Percentiles rank a stretch among this genome's conserved stretches.
Evolutionary conservation across 2,797 vertebrate genomes (phyloP).

Genomic region (Enteromius viviparus): DNA sequence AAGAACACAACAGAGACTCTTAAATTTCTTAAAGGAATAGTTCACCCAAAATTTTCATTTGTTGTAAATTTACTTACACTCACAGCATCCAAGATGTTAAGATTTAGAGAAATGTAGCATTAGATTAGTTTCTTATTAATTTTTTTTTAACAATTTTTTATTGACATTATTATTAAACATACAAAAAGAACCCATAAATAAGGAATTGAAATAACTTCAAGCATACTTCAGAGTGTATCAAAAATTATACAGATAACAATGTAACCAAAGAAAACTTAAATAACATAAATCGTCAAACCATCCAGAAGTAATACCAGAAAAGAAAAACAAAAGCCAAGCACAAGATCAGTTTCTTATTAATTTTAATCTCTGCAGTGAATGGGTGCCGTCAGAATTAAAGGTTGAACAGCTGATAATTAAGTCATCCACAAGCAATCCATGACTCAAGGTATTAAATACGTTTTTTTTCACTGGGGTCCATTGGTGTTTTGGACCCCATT

Average conservation of each 20-base stretch:
- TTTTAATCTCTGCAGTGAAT: background rate
- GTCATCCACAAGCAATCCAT: background rate
- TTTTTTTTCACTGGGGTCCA: too few relatives aligned
- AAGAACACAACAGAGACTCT: slow-evolving; percentile 14
- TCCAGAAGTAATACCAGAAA: too few relatives aligned
- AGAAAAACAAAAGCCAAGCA: too few relatives aligned
- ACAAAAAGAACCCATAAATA: too few relatives aligned
- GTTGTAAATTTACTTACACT: background rate
- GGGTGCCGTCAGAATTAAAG: background rate
- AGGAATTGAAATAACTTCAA: too few relatives aligned
- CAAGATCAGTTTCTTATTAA: too few relatives aligned
- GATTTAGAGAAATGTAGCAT: background rate
- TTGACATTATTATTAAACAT: too few relatives aligned
- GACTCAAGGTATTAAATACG: background rate
- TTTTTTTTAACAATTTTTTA: too few relatives aligned
- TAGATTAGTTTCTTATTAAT: background rate
- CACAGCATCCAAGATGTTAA: background rate
- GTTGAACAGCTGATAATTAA: background rate
- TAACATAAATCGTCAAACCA: too few relatives aligned
- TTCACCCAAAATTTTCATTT: background rate
- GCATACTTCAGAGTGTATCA: too few relatives aligned
- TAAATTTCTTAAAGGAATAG: slow-evolving; percentile 29
- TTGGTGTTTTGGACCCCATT: background rate
- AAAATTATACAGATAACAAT: too few relatives aligned
- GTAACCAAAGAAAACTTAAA: too few relatives aligned